Evolutionary conservation across 1,140 invertebrate species (phyloP).

Genomic region (Drosophila oshimai): DNA sequence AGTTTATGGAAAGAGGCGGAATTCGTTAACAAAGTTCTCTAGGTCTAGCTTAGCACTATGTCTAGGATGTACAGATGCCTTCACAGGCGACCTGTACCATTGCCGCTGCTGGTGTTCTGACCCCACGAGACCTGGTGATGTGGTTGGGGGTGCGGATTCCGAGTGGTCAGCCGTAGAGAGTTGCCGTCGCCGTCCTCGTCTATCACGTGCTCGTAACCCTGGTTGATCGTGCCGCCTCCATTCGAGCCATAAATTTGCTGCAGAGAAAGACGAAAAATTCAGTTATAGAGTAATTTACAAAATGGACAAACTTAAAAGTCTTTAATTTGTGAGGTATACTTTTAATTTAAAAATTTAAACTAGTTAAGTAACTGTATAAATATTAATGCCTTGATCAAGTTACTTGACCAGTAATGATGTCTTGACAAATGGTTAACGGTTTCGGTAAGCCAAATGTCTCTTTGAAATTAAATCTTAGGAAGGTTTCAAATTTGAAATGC

Average conservation of each 20-base stretch:
- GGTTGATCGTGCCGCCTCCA: conserved; percentile 84
- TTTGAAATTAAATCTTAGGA: too few species aligned
- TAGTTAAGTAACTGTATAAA: too few species aligned
- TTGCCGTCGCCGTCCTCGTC: conserved; percentile 85
- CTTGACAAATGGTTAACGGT: too few species aligned
- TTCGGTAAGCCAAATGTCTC: too few species aligned
- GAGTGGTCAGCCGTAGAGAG: conserved; percentile 84
- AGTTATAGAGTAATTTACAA: too few species aligned
- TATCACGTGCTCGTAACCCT: conserved; percentile 85
- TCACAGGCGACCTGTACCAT: conserved; percentile 72
- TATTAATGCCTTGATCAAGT: too few species aligned
- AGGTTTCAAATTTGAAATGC: too few species aligned
- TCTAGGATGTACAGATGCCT: conserved; percentile 23
- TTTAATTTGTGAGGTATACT: too few species aligned
- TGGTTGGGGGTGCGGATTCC: conserved; percentile 77
- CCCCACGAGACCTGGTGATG: conserved; percentile 76
- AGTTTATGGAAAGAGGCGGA: conserved; percentile 47
- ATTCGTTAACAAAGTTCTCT: conserved; percentile 44
- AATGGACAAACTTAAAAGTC: too few species aligned
- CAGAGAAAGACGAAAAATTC: not conserved
- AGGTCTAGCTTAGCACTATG: conserved; percentile 53
- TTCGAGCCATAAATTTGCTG: conserved; percentile 82
- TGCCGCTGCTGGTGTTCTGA: conserved; percentile 66
- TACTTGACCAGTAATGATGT: too few species aligned
- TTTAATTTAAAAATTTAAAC: too few species aligned